Evolutionary conservation across 2,113 vertebrate species (phyloP), one percentile per base, ranked within the genome.

Genomic region (Ptilorrhoa leucosticta): DNA sequence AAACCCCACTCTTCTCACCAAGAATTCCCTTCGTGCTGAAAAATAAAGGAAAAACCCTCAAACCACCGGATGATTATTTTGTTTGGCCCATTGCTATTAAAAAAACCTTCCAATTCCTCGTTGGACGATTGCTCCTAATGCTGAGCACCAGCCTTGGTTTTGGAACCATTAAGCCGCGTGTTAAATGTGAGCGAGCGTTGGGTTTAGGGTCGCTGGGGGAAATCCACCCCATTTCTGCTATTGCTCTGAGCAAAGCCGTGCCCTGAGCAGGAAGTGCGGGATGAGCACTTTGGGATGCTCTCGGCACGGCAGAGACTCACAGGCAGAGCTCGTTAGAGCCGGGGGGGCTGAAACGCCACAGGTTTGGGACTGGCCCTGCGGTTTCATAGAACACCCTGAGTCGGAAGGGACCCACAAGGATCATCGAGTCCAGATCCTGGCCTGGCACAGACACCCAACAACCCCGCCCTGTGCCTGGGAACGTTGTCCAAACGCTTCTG

Each of bases 121-220:
- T 22, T 56, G 88, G 2, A 18, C 0, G 7, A 58, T 92, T 86
- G 44, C 10, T 75, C 5, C 21, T 24, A 35, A 47, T 2, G 33
- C 64, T 20, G 47, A 92, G 81, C 64, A 5, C 33, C 45, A 72
- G 81, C 20, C 45, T 27, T 44, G 61, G 1, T 18, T 71, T 75
- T 7, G 80, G 66, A 66, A 47, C 53, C 15, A 35, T 71, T 85
- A 84, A 51, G 45, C 31, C 0, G 0, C 0, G 1, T 22, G 30
- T 78, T 73, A 87, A 87, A 57, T 6, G 61, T 26, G 11, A 65
- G 65, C 0, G 0, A 77, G 58, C 0, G 4, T 2, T 30, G 63
- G 61, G 45, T 64, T 92, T 76, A 79, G 78, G 13, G 1, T 54
- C 3, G 1, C 47, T 11, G 45, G 37, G 94, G 82, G 93, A 85